Conservation (phyloP, 92 coral and sea anemone genomes). For the Bergia puertoricense region DNA sequence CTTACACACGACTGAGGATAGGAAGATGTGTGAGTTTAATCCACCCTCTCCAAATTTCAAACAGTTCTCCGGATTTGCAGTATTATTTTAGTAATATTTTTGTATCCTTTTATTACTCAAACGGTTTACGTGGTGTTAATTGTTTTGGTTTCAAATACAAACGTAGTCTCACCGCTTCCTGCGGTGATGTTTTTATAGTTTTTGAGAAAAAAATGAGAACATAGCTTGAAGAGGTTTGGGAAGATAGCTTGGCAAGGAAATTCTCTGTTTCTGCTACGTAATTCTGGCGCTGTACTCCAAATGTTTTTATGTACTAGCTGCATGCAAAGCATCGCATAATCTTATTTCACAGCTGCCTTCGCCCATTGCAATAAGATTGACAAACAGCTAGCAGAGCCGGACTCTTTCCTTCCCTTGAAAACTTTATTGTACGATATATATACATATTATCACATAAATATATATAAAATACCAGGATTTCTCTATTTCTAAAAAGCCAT, state of each 20-base stretch:
- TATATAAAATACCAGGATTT: too few species aligned
- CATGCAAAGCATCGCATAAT: not conserved
- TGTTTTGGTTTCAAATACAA: not conserved
- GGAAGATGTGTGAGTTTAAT: not conserved
- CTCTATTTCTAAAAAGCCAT: too few species aligned
- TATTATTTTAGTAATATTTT: too few species aligned
- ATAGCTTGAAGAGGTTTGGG: not conserved
- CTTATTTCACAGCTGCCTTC: not conserved
- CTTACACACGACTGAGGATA: not conserved
- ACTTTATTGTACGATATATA: constrained; percentile 19
- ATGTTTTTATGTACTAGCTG: not conserved
- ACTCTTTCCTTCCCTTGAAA: not conserved
- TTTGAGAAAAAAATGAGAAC: too few species aligned
- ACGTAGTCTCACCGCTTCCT: too few species aligned
- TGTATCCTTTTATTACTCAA: not conserved
- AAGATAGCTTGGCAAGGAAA: not conserved
- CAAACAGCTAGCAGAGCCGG: not conserved
- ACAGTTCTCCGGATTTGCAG: not conserved
- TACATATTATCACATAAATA: not conserved
- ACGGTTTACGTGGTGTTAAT: not conserved
- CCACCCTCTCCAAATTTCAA: too few species aligned
- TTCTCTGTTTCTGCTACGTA: too few species aligned
- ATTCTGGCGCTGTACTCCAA: not conserved
- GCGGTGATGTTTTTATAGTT: too few species aligned
- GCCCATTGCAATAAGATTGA: not conserved